Base-by-base conservation (phyloP, 2,888 invertebrate genomes). In the Xylophagus ater region DNA sequence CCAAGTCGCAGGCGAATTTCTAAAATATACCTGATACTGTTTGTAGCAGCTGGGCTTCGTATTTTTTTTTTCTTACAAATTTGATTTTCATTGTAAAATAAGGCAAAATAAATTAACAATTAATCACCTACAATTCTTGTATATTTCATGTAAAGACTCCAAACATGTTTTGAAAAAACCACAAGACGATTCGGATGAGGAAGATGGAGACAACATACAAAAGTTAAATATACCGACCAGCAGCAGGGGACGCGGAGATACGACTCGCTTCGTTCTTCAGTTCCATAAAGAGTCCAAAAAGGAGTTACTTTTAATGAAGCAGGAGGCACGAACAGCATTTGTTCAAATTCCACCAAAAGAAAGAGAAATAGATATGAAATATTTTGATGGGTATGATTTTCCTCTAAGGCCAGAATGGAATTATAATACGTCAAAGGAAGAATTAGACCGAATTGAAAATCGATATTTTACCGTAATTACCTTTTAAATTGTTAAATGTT, bases 341-440 rank as follows among this genome's bases (percentile, higher is more conserved):
- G 61, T 68, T n/a, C 66, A 67, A 0, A 69, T 76, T 1, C 51
- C 71, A 0, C 70, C 78, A 40, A 64, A 69, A 19, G 72, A 75
- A 3, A 67, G 85, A 48, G 88, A 89, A 65, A 70, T 84, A 21
- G 70, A 72, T 1, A 71, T 72, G 10, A 68, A 74, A 29, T 84
- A 73, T 60, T 90, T 82, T 56, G 53, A 67, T 0, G 77, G 73
- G 4, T 62, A 85, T 28, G 74, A 81, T 46, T 85, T 89, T 60
- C 94, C 94, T 0, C 80, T 79, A 50, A 66, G 94, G 42, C 94
- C 93, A 0, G 65, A 75, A 1, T 96, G 94, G 94, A 74, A 78
- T 53, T 81, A 78, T 53, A 69, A 65, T n/a, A 78, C 84, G 73
- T 70, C 73, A 0, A 77, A 77, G 28, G 76, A 78, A 5, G 70